Evolutionary conservation across 2,888 invertebrate species (phyloP).

Genomic region (Phania funesta): DNA sequence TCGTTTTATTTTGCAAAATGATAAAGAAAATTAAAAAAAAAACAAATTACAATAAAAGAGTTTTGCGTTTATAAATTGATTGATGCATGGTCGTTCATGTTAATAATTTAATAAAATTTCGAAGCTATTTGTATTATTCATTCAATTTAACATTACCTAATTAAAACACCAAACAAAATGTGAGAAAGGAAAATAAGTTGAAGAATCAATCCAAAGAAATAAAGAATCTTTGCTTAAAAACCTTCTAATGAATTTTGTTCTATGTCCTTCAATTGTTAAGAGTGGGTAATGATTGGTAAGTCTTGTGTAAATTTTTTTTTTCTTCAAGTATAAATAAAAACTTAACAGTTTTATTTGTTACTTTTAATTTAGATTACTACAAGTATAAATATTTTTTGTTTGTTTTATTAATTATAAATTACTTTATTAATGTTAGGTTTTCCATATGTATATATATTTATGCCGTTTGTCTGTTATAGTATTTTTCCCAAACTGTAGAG

Average conservation of each 20-base stretch:
- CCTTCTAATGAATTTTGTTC: background rate
- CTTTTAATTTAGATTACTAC: constrained; percentile 54
- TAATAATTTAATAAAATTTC: constrained; percentile 8
- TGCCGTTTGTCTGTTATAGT: background rate
- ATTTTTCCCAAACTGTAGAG: background rate
- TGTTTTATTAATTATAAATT: constrained; percentile 49
- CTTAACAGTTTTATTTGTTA: constrained; percentile 60
- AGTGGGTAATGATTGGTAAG: background rate
- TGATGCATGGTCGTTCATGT: background rate
- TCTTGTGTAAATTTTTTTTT: background rate
- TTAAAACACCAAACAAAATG: constrained; percentile 18
- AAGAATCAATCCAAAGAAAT: too few species aligned
- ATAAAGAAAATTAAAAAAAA: background rate
- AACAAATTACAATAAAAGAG: constrained; percentile 24
- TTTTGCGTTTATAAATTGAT: constrained; percentile 8
- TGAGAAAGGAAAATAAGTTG: background rate
- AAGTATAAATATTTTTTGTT: constrained; percentile 59
- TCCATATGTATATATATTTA: constrained; percentile 19
- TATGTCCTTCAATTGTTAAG: background rate
- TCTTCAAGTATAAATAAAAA: constrained; percentile 62
- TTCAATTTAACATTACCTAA: constrained; percentile 14
- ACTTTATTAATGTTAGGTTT: constrained; percentile 52
- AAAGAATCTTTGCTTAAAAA: too few species aligned
- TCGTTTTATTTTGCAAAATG: constrained; percentile 53
- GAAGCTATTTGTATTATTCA: background rate